These are phyloP conservation scores for Drosophila lacertosa DNA, from an alignment of 1,140 invertebrate species.

Conservation along the genomic window DNA sequence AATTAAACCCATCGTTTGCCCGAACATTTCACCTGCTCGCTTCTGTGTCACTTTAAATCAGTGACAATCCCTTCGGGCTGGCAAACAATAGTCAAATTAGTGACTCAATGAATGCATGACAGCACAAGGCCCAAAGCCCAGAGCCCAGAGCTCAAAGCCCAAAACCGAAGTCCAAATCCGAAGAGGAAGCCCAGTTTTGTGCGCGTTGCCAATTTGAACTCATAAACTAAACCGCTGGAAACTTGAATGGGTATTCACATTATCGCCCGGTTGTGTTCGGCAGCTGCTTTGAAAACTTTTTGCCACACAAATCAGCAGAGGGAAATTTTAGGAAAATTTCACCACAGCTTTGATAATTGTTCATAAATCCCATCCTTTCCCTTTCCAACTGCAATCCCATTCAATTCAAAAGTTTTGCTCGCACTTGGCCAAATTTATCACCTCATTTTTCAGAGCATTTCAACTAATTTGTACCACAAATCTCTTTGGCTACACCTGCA, in stretches of 20 bases:
- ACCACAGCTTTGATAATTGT: slow-evolving; percentile 54
- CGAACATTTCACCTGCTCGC: slow-evolving; percentile 11
- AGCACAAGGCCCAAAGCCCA: slow-evolving; percentile 17
- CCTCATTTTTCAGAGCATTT: slow-evolving; percentile 64
- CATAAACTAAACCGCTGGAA: slow-evolving; percentile 34
- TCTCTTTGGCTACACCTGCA: slow-evolving; percentile 48
- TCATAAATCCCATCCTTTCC: slow-evolving; percentile 29
- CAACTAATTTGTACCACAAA: slow-evolving; percentile 63
- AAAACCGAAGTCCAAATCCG: background rate
- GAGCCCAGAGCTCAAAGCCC: slow-evolving; percentile 13
- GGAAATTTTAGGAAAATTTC: slow-evolving; percentile 31
- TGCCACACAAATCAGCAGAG: slow-evolving; percentile 27
- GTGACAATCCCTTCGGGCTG: slow-evolving; percentile 1
- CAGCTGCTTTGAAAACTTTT: slow-evolving; percentile 33
- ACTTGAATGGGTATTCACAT: slow-evolving; percentile 35
- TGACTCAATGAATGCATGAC: slow-evolving; percentile 42
- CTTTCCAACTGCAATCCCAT: slow-evolving; percentile 2
- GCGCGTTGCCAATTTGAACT: slow-evolving; percentile 15
- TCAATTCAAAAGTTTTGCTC: slow-evolving; percentile 45
- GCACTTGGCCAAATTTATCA: slow-evolving; percentile 54
- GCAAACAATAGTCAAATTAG: slow-evolving; percentile 51
- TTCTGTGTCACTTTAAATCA: slow-evolving; percentile 12
- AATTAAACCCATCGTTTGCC: background rate
- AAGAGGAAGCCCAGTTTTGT: background rate
- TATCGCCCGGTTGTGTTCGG: slow-evolving; percentile 12